Conservation (phyloP, 2,888 invertebrate genomes). For the Tillus elongatus region DNA sequence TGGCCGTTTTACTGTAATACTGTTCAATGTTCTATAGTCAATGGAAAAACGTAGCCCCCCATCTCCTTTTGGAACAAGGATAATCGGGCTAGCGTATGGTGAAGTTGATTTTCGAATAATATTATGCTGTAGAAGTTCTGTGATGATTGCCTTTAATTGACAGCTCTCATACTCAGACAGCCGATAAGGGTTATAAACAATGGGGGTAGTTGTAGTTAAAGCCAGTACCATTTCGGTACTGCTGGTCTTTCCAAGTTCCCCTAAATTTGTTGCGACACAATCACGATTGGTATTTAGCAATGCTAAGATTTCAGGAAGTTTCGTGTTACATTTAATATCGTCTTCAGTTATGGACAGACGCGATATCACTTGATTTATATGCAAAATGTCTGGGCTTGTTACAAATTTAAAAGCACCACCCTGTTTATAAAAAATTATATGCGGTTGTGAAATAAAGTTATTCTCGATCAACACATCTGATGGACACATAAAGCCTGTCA, state of each 20-base stretch:
- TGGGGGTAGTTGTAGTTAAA: not conserved
- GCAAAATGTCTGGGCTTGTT: too few relatives aligned
- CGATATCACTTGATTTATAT: too few relatives aligned
- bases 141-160: not conserved
- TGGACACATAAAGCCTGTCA: too few relatives aligned
- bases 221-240: not conserved
- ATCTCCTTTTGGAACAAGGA: constrained; percentile 2
- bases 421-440: too few relatives aligned
- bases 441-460: too few relatives aligned
- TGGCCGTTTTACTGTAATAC: constrained; percentile 5
- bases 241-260: not conserved
- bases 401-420: too few relatives aligned
- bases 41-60: not conserved
- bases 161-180: not conserved
- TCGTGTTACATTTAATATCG: not conserved
- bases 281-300: not conserved
- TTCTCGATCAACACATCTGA: too few relatives aligned
- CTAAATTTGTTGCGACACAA: not conserved
- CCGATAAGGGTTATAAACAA: not conserved
- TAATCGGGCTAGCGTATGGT: constrained; percentile 4
- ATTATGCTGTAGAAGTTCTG: not conserved
- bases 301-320: not conserved
- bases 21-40: constrained; percentile 5
- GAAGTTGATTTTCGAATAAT: not conserved
- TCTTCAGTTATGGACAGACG: not conserved